Base-by-base conservation (phyloP, 2,113 vertebrate genomes). In the Marmota monax region DNA sequence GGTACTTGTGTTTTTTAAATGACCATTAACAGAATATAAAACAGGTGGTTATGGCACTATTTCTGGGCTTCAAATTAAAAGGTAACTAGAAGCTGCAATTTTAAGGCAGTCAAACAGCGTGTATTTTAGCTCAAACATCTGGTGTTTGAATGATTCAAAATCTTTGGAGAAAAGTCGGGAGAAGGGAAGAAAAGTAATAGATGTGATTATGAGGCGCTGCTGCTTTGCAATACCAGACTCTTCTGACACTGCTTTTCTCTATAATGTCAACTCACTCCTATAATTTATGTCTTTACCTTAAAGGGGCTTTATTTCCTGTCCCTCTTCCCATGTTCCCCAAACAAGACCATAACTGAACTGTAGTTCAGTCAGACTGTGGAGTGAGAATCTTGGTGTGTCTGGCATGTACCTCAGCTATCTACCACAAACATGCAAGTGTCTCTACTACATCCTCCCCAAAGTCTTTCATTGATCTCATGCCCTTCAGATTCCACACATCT, bases 21-120 rank as follows among this genome's bases (percentile, higher is more conserved):
- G 89, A 93, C 87, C 58, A 94, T 97, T 97, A 97, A 87, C 76
- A 94, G 94, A 94, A 97, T 84, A 79, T 90, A 96, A 97, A 96
- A 94, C 94, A 96, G 96, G 96, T 97, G 86, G 92, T 96, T 96
- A 96, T 63, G 34, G 92, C 83, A 86, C 95, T 96, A 96, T 97
- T 98, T 96, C 90, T 96, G 87, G 89, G 76, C 45, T 97, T 96
- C 94, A 97, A 97, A 98, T 97, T 90, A 95, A 97, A 97, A 96
- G 96, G 95, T 97, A 97, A 98, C 89, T 92, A 93, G 88, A 97
- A 94, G 94, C 73, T 88, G 88, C 90, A 92, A 93, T 97, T 97
- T 96, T 84, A 70, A 95, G 67, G 86, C 82, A 86, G 79, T 95
- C 73, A 88, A 95, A 97, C 76, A 97, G 92, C 95, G 95, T 83